Evolutionary conservation across 2,113 vertebrate genomes (phyloP), one percentile per base, ranked within the genome.

Genomic region (Chaetops frenatus): DNA sequence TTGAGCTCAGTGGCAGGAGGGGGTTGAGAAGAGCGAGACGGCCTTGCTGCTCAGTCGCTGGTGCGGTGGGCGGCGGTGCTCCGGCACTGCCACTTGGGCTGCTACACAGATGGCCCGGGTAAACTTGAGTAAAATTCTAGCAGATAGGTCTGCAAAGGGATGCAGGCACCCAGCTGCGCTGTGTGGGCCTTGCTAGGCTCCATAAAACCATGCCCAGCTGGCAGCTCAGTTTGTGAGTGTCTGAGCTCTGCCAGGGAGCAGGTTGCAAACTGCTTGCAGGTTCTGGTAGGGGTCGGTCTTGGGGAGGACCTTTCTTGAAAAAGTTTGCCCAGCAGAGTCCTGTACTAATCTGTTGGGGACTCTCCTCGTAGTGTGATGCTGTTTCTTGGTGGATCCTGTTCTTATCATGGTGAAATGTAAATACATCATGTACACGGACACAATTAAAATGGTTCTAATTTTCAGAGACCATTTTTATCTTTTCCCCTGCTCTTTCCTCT

Each of bases 111-210:
- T 84, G 91, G 92, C 69, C 93, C 20, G 51, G 60, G 79, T 94
- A 90, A 95, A 88, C 76, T 92, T 47, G 67, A 82, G 78, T 73
- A 64, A 83, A 91, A 88, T 78, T 81, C 82, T 64, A 60, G 69
- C 65, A 84, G 72, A 91, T 79, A 94, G 89, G 72, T 88, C 80
- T 96, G 83, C 91, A 74, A 57, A 88, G 72, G 86, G 83, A 73
- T 40, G 47, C 28, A 83, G 88, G 82, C 88, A 71, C 45, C 36
- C 29, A 51, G 45, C 48, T 92, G 67, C 19, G 33, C 71, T 90
- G 80, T 81, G 92, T 94, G 86, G 92, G 91, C 86, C 82, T 86
- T 86, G 83, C 82, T 70, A 89, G 94, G 83, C 88, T 84, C 94
- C 91, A 84, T 86, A 92, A 94, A 93, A 58, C 65, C 86, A 73